Conservation (phyloP, 2,888 invertebrate genomes). For the Ctena decussata region DNA sequence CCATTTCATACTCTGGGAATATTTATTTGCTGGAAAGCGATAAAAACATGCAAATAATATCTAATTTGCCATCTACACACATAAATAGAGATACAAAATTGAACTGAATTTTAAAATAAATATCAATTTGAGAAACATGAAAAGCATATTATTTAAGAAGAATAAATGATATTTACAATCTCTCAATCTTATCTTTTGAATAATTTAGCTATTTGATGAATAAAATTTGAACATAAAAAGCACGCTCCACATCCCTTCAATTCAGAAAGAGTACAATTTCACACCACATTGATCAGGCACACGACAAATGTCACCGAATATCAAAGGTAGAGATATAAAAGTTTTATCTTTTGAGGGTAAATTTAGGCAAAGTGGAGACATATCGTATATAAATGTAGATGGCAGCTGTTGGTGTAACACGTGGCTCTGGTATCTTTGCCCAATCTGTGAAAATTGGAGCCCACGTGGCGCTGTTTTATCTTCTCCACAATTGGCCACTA, state of each 20-base stretch:
- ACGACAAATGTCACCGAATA: slow-evolving; percentile 1
- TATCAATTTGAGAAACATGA: slow-evolving; percentile 10
- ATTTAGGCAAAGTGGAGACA: neutral
- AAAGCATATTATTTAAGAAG: neutral
- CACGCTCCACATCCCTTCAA: neutral
- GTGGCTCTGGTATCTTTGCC: neutral
- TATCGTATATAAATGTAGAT: slow-evolving; percentile 8
- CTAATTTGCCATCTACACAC: no score
- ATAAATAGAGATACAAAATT: no score
- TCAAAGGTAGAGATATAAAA: neutral
- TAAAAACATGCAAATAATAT: no score
- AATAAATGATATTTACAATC: neutral
- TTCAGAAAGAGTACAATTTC: slow-evolving; percentile 11
- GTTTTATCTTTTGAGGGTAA: neutral
- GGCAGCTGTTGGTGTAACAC: neutral
- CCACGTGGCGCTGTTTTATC: neutral
- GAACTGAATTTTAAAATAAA: neutral
- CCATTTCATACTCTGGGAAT: no score
- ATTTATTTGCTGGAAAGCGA: no score
- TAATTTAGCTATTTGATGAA: slow-evolving; percentile 11
- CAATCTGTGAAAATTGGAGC: neutral
- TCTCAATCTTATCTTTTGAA: neutral
- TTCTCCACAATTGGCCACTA: no score
- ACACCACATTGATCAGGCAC: slow-evolving; percentile 1
- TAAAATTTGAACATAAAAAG: neutral